phyloP scores from a whole-genome alignment of 2,797 vertebrate species.

The Tiaroga cobitis region DNA sequence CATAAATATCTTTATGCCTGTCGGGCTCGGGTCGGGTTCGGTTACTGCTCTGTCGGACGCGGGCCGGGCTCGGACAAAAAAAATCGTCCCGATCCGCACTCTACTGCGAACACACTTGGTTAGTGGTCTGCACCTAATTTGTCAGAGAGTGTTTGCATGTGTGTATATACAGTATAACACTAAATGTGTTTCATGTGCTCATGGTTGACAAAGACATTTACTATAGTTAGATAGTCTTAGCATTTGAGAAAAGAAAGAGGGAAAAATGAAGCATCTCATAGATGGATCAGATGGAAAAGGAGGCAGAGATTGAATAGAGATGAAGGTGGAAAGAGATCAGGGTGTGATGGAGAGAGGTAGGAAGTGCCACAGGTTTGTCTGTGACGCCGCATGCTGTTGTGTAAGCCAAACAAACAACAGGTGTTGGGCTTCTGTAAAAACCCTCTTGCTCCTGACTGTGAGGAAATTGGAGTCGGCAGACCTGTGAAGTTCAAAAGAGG shows the following conservation, averaged over 20 bases:
- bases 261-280: background rate
- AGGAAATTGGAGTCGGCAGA: constrained; percentile 60
- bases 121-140: constrained; percentile 22
- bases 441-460: constrained; percentile 26
- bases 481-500: constrained; percentile 57
- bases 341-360: constrained; percentile 6
- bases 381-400: constrained; percentile 45
- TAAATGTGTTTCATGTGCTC: background rate
- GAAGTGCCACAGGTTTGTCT: constrained; percentile 12
- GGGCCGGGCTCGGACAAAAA: too few species aligned
- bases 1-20: too few species aligned
- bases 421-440: constrained; percentile 47
- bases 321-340: constrained; percentile 3
- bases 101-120: constrained; percentile 20
- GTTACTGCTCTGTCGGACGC: too few species aligned
- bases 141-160: constrained; percentile 6
- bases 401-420: constrained; percentile 60
- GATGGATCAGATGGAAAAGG: constrained; percentile 21
- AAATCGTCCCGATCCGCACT: too few species aligned
- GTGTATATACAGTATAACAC: background rate
- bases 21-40: too few species aligned
- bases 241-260: background rate
- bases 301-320: background rate
- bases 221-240: background rate
- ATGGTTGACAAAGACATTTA: background rate